A percentile compares a stretch with the other conserved stretches of the same genome.
Conservation (phyloP, 2,888 invertebrate genomes). For the Crematogaster levior region DNA sequence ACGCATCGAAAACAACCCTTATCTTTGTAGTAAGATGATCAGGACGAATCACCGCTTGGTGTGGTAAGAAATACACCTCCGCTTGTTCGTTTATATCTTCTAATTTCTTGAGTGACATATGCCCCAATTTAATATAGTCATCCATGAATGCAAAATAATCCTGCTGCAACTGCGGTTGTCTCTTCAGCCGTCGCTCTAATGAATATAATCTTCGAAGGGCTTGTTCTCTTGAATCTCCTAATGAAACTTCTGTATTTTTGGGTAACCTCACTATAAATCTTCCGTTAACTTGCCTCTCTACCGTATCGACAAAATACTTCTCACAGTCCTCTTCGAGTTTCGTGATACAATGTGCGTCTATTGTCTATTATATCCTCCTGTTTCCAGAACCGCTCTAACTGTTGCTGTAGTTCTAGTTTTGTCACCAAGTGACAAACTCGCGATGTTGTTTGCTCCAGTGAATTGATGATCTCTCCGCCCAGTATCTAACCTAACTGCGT, state of each 20-base stretch:
- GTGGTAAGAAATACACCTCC: not conserved
- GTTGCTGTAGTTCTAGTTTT: fast-evolving
- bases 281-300: not conserved
- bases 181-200: not conserved
- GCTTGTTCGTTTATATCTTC: too few relatives aligned
- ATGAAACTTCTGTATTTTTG: not conserved
- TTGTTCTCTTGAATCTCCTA: not conserved
- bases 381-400: not conserved
- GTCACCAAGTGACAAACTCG: not conserved
- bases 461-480: not conserved
- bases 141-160: not conserved
- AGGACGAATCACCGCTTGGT: not conserved
- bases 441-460: not conserved
- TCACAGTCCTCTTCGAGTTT: not conserved
- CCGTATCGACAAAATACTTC: not conserved
- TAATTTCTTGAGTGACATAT: not conserved
- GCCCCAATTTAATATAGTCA: not conserved
- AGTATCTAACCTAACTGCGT: not conserved
- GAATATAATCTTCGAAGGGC: not conserved
- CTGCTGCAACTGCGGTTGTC: not conserved
- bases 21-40: not conserved
- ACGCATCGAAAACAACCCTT: not conserved
- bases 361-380: not conserved
- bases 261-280: not conserved
- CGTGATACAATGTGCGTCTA: too few relatives aligned